Base-by-base conservation (phyloP, 1,140 invertebrate genomes). In the Dendrolimus punctatus region DNA sequence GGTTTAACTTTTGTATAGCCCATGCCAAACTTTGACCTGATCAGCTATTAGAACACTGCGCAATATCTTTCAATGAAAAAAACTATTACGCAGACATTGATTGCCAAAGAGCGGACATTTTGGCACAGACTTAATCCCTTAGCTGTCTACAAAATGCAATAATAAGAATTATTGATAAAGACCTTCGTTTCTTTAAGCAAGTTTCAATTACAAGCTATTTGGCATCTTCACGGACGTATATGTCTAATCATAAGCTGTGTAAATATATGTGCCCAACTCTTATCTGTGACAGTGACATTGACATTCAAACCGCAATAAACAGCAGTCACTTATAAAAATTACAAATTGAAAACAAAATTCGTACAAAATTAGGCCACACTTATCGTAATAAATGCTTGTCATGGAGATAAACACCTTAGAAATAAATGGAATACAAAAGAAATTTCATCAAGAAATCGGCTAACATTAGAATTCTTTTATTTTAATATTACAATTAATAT, bases 211-310 rank as follows among this genome's bases (percentile, higher is more conserved):
- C 63, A 80, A 73, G 68, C 80, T 85, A 85, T 85, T 85, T 85
- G 82, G 82, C 82, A 85, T 74, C 82, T 76, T 70, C 51, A 62
- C 74, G 82, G 82, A 85, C 80, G 80, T 75, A 70, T 70, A 70
- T 58, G 62, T 79, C 64, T 57, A 67, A 51, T 78, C 59, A 63
- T 62, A 66, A 71, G 58, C 64, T 65, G 59, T 64, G 65, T 64
- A 57, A 66, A 60, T 60, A 62, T 71, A 78, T 80, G 74, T 80
- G 79, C 74, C 68, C 57, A 50, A 56, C 45, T 44, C 10, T 57
- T 9, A 42, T 50, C 42, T 36, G 23, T 8, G 23, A 43, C 55
- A 55, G 23, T 9, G 6, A 55, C 9, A 9, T 42, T 43, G 7
- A 4, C 23, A 23, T 23, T 23, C 23, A 23, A 49, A 44, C 53